Evolutionary conservation across 1,140 invertebrate species (phyloP).

Genomic region (Leptopilina boulardi): DNA sequence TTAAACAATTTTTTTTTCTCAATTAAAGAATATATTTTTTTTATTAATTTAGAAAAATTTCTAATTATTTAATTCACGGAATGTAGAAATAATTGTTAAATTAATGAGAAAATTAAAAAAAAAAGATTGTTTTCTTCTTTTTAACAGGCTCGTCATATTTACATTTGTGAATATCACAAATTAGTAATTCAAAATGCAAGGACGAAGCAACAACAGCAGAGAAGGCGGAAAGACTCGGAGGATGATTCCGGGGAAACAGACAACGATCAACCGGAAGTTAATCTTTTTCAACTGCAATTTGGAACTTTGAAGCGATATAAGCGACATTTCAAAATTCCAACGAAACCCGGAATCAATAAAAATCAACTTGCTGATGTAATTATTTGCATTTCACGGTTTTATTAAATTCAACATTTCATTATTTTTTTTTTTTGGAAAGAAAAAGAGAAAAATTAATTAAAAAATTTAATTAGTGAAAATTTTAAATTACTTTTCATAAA

Average conservation of each 20-base stretch:
- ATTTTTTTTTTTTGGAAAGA: too few species aligned
- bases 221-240: constrained; percentile 92
- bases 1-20: too few species aligned
- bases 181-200: constrained; percentile 95
- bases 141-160: constrained; percentile 92
- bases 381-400: constrained; percentile 61
- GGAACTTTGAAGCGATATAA: constrained; percentile 96
- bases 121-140: constrained; percentile 29
- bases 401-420: not conserved
- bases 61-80: too few species aligned
- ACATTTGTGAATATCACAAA: constrained; percentile 98
- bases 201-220: constrained; percentile 81
- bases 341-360: constrained; percentile 93
- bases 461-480: too few species aligned
- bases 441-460: not conserved
- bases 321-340: constrained; percentile 93
- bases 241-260: constrained; percentile 93
- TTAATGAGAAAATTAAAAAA: not conserved
- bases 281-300: constrained; percentile 94
- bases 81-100: too few species aligned
- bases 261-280: constrained; percentile 93
- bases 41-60: too few species aligned
- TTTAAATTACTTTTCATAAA: too few species aligned
- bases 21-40: too few species aligned
- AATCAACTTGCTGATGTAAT: constrained; percentile 96